phyloP scores from a whole-genome alignment of 2,113 vertebrate species.

The Cebus imitator region DNA sequence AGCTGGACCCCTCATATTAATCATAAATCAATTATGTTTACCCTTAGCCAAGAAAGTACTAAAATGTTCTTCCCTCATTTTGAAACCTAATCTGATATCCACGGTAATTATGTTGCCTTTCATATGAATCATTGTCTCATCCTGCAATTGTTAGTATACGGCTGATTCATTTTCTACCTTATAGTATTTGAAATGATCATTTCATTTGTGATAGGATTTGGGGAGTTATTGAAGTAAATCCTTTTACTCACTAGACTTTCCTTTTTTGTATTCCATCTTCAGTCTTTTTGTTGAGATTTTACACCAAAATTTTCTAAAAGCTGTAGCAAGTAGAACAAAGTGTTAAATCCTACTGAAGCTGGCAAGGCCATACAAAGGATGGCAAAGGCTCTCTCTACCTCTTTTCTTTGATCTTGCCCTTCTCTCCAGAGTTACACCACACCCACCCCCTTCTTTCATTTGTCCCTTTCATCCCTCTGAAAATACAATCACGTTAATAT shows the following conservation, averaged over 20 bases:
- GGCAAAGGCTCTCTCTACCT: not conserved
- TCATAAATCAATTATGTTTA: constrained; percentile 84
- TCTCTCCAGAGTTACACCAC: not conserved
- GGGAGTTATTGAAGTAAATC: constrained; percentile 76
- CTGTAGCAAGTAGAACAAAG: not conserved
- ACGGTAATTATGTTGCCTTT: constrained; percentile 77
- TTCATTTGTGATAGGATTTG: constrained; percentile 67
- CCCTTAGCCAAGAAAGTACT: constrained; percentile 75
- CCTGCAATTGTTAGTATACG: constrained; percentile 55
- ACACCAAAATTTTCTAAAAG: constrained; percentile 51
- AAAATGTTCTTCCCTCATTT: constrained; percentile 77
- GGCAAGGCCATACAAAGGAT: not conserved
- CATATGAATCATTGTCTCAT: constrained; percentile 69
- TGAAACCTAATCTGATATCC: constrained; percentile 79
- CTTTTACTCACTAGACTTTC: constrained; percentile 71
- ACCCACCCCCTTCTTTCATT: not conserved
- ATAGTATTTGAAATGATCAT: constrained; percentile 70
- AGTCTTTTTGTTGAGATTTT: constrained; percentile 71
- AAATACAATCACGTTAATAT: not conserved
- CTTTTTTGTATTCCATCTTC: constrained; percentile 57
- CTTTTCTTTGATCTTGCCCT: not conserved
- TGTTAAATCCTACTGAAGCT: not conserved
- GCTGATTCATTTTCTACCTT: constrained; percentile 61
- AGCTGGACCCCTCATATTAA: constrained; percentile 76
- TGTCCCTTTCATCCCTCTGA: not conserved